phyloP scores from a whole-genome alignment of 2,888 invertebrate genomes.

The Therioaphis trifolii region DNA sequence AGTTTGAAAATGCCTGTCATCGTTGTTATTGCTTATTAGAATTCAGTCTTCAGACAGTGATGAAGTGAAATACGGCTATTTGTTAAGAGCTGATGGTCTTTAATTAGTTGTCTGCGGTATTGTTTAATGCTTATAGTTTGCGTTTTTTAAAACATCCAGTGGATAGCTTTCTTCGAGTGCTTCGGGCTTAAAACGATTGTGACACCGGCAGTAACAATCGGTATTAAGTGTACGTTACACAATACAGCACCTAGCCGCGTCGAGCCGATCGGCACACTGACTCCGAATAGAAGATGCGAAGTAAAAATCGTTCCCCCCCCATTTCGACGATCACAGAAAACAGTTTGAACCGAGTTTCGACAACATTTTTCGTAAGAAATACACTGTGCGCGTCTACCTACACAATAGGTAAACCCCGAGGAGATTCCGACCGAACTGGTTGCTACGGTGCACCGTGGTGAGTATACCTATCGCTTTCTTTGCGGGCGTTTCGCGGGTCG shows the following conservation, averaged over 20 bases:
- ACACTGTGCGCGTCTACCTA: not conserved
- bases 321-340: too few relatives aligned
- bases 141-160: not conserved
- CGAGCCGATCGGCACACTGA: too few relatives aligned
- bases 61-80: not conserved
- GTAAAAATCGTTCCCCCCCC: too few relatives aligned
- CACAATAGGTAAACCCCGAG: not conserved
- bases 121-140: not conserved
- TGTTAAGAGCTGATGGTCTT: not conserved
- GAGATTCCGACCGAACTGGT: conserved; percentile 3
- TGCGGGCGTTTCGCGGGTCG: conserved; percentile 1
- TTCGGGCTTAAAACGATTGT: not conserved
- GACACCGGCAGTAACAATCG: conserved; percentile 17
- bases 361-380: not conserved
- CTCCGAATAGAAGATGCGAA: too few relatives aligned
- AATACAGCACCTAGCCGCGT: not conserved
- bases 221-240: not conserved
- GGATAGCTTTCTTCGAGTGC: not conserved
- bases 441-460: not conserved
- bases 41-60: not conserved
- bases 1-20: conserved; percentile 24
- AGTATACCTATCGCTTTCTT: conserved; percentile 34
- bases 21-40: not conserved
- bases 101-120: conserved; percentile 15
- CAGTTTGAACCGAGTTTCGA: not conserved